These are phyloP conservation scores for Gymnopithys bicolor DNA, from an alignment of 2,797 vertebrate species.

Conservation along the genomic window DNA sequence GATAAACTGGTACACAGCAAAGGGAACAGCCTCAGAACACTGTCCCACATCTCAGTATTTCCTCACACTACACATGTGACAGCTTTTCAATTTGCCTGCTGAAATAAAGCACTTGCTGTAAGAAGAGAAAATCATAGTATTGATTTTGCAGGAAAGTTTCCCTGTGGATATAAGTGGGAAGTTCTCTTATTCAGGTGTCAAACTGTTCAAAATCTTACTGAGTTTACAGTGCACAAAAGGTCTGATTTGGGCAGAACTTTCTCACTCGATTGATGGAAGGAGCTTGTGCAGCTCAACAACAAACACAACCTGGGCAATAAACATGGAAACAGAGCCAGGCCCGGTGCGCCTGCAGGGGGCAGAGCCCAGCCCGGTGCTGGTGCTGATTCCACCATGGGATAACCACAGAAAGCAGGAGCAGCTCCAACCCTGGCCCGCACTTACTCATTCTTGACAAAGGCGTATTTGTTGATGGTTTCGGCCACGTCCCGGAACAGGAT, in stretches of 20 bases:
- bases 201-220: not conserved
- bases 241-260: not conserved
- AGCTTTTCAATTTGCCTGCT: not conserved
- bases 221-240: not conserved
- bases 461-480: constrained; percentile 93
- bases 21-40: not conserved
- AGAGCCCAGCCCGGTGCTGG: not conserved
- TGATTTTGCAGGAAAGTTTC: not conserved
- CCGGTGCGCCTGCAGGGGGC: no score
- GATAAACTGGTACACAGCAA: not conserved
- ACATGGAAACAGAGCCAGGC: not conserved
- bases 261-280: not conserved
- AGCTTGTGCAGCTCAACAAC: not conserved
- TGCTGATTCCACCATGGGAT: not conserved
- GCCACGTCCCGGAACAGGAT: constrained; percentile 94
- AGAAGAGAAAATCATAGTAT: not conserved
- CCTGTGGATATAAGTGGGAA: not conserved
- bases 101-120: not conserved
- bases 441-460: constrained; percentile 95
- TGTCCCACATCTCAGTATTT: not conserved
- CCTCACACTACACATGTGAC: not conserved
- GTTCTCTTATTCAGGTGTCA: not conserved
- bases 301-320: not conserved
- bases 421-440: constrained; percentile 36
- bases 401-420: not conserved